A percentile compares a stretch with the other conserved stretches of the same genome.
These are phyloP conservation scores for Drosophila chauvacae DNA, from an alignment of 1,140 invertebrate genomes.

Conservation along the genomic window DNA sequence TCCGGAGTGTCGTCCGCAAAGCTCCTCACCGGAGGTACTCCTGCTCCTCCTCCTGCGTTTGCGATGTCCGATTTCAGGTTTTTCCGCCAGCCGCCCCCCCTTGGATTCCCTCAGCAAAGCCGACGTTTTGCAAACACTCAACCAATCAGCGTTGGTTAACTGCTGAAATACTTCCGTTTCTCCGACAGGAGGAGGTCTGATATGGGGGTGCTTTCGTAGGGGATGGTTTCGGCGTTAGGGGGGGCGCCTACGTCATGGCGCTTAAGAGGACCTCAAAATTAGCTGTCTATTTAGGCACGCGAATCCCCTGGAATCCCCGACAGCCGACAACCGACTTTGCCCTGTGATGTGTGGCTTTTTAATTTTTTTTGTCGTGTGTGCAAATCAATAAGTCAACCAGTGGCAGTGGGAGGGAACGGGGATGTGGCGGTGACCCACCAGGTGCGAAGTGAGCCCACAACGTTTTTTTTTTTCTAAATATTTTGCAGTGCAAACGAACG, in stretches of 20 bases:
- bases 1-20: conserved; percentile 45
- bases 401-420: conserved; percentile 16
- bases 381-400: conserved; percentile 77
- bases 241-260: conserved; percentile 67
- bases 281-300: conserved; percentile 81
- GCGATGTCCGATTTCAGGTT: conserved; percentile 44
- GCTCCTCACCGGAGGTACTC: conserved; percentile 27
- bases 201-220: conserved; percentile 22
- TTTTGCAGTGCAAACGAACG: conserved; percentile 69
- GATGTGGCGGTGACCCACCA: conserved; percentile 23
- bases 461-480: conserved; percentile 71
- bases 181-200: conserved; percentile 31
- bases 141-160: conserved; percentile 82
- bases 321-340: conserved; percentile 15
- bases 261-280: conserved; percentile 78
- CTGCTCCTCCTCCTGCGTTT: not conserved
- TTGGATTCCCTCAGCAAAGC: conserved; percentile 14
- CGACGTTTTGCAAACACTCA: conserved; percentile 74
- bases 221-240: not conserved
- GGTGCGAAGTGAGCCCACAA: conserved; percentile 47
- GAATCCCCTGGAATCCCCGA: conserved; percentile 38
- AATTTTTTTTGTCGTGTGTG: conserved; percentile 66
- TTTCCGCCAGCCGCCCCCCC: conserved; percentile 24
- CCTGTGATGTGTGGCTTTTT: conserved; percentile 60
- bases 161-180: conserved; percentile 79